Evolutionary conservation across 1,140 invertebrate species (phyloP).

Genomic region (Tenebrio molitor): DNA sequence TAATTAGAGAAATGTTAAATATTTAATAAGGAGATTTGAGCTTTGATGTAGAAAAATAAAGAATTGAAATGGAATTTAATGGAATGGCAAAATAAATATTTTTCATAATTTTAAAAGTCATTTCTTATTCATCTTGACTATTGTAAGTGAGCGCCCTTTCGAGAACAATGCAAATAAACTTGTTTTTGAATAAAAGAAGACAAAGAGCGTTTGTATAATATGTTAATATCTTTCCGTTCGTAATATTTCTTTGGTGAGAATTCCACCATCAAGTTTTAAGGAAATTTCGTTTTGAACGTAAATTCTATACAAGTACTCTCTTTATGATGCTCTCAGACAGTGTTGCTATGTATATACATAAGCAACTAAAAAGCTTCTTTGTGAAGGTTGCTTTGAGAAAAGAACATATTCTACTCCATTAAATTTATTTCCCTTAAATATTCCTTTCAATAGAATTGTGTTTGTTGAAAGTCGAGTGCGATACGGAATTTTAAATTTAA

Average conservation of each 20-base stretch:
- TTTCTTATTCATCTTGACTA: background rate
- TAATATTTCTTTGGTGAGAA: conserved; percentile 11
- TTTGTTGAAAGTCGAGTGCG: conserved; percentile 1
- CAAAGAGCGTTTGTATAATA: no score
- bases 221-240: background rate
- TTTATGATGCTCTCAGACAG: conserved; percentile 2
- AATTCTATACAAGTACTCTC: background rate
- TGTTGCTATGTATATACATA: conserved; percentile 2
- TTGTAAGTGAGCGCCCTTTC: no score
- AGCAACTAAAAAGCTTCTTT: conserved; percentile 37
- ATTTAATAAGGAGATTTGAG: background rate
- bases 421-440: conserved; percentile 27
- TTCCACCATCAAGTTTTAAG: background rate
- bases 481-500: conserved; percentile 5
- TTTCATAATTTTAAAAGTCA: conserved; percentile 7
- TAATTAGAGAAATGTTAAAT: conserved; percentile 4
- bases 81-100: conserved; percentile 5
- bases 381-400: conserved; percentile 13
- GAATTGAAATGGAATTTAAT: conserved; percentile 23
- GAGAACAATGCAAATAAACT: no score
- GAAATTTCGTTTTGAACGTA: background rate
- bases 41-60: background rate
- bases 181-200: no score
- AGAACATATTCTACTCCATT: conserved; percentile 36
- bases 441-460: conserved; percentile 5